phyloP scores from a whole-genome alignment of 2,888 invertebrate species.

The Allacma fusca region DNA sequence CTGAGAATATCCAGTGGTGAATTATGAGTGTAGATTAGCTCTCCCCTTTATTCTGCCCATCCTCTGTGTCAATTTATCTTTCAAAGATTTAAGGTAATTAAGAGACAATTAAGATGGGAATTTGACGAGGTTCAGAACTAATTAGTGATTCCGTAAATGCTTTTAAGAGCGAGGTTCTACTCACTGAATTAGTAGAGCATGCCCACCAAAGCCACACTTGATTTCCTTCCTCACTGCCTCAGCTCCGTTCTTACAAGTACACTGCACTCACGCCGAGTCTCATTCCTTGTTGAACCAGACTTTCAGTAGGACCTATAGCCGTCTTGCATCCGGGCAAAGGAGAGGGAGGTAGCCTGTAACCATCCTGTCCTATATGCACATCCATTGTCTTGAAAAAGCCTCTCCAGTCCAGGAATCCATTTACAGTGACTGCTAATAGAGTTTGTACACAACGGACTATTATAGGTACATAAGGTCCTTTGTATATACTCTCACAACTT shows the following conservation, averaged over 20 bases:
- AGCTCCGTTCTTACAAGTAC: not conserved
- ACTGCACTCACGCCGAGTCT: not conserved
- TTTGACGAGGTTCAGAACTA: constrained; percentile 62
- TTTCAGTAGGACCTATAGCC: not conserved
- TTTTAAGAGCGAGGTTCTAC: constrained; percentile 41
- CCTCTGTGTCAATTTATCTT: constrained; percentile 61
- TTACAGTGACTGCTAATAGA: constrained; percentile 8
- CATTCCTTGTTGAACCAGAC: not conserved
- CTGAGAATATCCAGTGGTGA: constrained; percentile 48
- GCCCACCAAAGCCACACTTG: constrained; percentile 43
- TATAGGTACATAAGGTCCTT: not conserved
- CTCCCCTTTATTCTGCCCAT: constrained; percentile 38
- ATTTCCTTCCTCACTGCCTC: constrained; percentile 35
- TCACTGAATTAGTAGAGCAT: constrained; percentile 48
- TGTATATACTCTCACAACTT: not conserved
- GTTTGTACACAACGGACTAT: not conserved
- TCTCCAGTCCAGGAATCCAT: constrained; percentile 13
- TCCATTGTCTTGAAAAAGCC: not conserved
- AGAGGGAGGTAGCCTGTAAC: too few species aligned
- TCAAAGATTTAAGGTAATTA: constrained; percentile 62
- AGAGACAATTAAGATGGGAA: constrained; percentile 62
- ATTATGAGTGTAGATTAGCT: constrained; percentile 51
- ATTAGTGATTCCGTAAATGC: constrained; percentile 62
- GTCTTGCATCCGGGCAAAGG: too few species aligned
- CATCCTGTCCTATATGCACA: too few species aligned